These are phyloP conservation scores for Tetranychus truncatus DNA, from an alignment of 2,888 invertebrate genomes.

Conservation along the genomic window DNA sequence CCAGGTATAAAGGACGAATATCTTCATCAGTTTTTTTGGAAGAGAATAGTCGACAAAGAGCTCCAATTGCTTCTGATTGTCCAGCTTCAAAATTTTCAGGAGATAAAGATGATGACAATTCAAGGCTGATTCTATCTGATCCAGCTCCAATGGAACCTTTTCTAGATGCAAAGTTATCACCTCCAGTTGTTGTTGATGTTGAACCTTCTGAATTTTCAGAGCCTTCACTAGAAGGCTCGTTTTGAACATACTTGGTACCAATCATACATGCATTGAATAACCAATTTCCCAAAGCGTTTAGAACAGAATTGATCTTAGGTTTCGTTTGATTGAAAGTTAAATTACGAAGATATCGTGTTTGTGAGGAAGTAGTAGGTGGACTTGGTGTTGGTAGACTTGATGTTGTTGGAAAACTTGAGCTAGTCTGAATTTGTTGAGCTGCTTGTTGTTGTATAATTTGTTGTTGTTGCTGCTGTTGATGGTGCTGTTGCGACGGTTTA, in stretches of 20 bases:
- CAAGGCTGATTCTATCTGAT: constrained; percentile 9
- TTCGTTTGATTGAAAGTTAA: constrained; percentile 35
- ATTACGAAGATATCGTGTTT: neutral
- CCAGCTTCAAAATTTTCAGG: constrained; percentile 41
- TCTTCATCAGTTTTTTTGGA: constrained; percentile 85
- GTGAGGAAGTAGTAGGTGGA: constrained; percentile 36
- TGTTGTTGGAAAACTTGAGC: neutral
- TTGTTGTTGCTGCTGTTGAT: neutral
- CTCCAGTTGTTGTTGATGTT: neutral
- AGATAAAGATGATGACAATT: constrained; percentile 5
- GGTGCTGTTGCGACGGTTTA: neutral
- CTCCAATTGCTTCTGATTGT: constrained; percentile 81
- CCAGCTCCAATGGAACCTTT: constrained; percentile 10
- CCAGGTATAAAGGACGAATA: constrained; percentile 72
- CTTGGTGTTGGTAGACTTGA: constrained; percentile 15
- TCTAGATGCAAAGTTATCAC: neutral
- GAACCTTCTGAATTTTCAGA: neutral
- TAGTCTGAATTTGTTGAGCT: neutral
- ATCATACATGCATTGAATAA: constrained; percentile 84
- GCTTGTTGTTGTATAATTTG: neutral
- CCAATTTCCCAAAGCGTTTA: constrained; percentile 91
- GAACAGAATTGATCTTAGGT: constrained; percentile 81
- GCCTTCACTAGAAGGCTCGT: neutral
- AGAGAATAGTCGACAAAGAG: constrained; percentile 84
- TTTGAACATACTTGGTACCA: constrained; percentile 36